Conservation (phyloP, 1,140 invertebrate genomes). For the Asbolus verrucosus region DNA sequence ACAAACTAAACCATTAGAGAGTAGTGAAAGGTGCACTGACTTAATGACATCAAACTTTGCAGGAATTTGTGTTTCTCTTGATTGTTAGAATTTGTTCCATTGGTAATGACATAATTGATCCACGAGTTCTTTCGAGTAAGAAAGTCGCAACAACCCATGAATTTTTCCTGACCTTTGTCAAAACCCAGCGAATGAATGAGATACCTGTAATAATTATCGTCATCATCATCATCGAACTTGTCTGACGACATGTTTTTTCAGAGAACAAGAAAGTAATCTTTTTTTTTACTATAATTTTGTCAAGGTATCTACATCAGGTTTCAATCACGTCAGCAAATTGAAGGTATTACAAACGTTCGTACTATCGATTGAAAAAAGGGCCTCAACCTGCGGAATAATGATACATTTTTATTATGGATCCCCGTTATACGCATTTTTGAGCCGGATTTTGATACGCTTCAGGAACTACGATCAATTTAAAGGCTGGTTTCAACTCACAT, state of each 20-base stretch:
- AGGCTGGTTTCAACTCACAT: constrained; percentile 12
- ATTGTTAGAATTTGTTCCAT: constrained; percentile 20
- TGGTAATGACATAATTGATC: constrained; percentile 15
- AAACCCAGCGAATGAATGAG: constrained; percentile 24
- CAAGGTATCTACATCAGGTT: constrained; percentile 1
- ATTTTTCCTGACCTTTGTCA: constrained; percentile 38
- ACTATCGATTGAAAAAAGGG: no score
- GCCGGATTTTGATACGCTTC: constrained; percentile 36
- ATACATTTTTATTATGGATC: constrained; percentile 5
- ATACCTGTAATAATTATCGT: constrained; percentile 9
- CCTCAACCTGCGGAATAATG: neutral
- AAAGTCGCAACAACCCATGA: neutral
- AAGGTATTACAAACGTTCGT: no score
- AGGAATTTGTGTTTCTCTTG: constrained; percentile 27
- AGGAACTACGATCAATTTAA: constrained; percentile 24
- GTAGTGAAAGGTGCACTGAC: constrained; percentile 46
- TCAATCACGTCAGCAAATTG: no score
- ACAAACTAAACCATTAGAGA: constrained; percentile 41
- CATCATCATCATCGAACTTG: no score
- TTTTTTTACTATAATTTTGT: neutral
- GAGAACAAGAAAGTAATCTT: neutral
- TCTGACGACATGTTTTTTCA: constrained; percentile 33
- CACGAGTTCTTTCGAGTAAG: neutral
- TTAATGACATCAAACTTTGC: constrained; percentile 37
- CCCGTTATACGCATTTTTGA: neutral